These are phyloP conservation scores for Drosophila guanche DNA, from an alignment of 1,140 invertebrate genomes.

Conservation along the genomic window DNA sequence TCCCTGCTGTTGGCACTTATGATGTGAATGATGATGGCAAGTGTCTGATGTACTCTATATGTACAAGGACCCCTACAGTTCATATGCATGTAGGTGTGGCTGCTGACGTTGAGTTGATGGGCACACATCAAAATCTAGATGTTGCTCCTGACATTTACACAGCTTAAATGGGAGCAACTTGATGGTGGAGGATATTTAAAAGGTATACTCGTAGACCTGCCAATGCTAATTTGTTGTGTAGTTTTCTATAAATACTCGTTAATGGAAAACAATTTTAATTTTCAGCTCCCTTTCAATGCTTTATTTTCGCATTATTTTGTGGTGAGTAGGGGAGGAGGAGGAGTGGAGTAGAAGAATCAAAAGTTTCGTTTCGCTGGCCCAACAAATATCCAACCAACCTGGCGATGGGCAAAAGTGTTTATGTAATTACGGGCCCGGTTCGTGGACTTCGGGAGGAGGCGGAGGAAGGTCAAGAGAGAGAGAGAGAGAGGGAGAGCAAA, in stretches of 20 bases:
- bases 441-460: background rate
- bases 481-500: slow-evolving; percentile 30
- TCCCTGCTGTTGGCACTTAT: slow-evolving; percentile 46
- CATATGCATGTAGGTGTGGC: slow-evolving; percentile 14
- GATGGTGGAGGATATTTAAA: slow-evolving; percentile 4
- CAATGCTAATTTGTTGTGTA: no score
- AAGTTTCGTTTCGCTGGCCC: slow-evolving; percentile 29
- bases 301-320: no score
- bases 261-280: no score
- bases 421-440: slow-evolving; percentile 60
- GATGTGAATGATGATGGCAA: slow-evolving; percentile 47
- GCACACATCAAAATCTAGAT: slow-evolving; percentile 18
- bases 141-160: slow-evolving; percentile 36
- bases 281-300: no score
- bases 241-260: no score
- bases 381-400: slow-evolving; percentile 43
- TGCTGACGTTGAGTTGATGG: slow-evolving; percentile 46
- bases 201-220: background rate
- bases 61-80: background rate
- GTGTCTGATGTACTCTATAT: slow-evolving; percentile 23
- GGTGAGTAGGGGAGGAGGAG: no score
- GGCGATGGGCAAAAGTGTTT: slow-evolving; percentile 25
- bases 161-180: slow-evolving; percentile 16
- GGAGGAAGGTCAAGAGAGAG: slow-evolving; percentile 8
- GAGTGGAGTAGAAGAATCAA: no score